phyloP scores from a whole-genome alignment of 2,888 invertebrate genomes.

The Aricia artaxerxes region DNA sequence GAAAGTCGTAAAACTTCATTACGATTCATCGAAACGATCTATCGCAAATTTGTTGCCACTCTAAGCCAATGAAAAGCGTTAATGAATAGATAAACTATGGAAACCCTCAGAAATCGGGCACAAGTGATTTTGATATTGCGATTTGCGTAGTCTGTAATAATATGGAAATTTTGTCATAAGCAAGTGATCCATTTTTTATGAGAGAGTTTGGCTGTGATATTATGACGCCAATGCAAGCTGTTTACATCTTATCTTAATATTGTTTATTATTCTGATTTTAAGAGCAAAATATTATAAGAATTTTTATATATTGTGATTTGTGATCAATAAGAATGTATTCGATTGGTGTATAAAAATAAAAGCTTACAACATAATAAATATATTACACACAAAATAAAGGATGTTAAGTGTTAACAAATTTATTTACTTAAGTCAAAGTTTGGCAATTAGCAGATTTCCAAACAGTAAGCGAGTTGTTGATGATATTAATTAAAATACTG shows the following conservation, averaged over 20 bases:
- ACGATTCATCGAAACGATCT: not conserved
- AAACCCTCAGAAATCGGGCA: not conserved
- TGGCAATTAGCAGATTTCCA: not conserved
- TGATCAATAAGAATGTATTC: not conserved
- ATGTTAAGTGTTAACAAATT: too few species aligned
- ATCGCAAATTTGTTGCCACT: not conserved
- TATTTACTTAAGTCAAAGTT: too few species aligned
- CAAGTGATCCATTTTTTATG: constrained; percentile 6
- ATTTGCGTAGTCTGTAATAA: not conserved
- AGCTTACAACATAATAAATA: not conserved
- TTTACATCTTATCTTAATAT: not conserved
- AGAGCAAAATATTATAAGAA: not conserved
- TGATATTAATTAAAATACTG: not conserved
- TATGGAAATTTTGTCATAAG: constrained; percentile 4
- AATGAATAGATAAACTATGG: not conserved
- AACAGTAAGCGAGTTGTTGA: not conserved
- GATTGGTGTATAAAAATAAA: not conserved
- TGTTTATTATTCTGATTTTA: not conserved
- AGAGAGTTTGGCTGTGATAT: constrained; percentile 2
- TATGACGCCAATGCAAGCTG: not conserved
- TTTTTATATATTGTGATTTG: not conserved
- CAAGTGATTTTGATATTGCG: not conserved
- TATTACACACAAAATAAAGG: not conserved
- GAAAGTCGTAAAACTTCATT: not conserved
- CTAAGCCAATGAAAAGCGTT: too few species aligned